A percentile compares a stretch with the other conserved stretches of the same genome.
phyloP scores from a whole-genome alignment of 2,113 vertebrate species.

The Heterochromis multidens region DNA sequence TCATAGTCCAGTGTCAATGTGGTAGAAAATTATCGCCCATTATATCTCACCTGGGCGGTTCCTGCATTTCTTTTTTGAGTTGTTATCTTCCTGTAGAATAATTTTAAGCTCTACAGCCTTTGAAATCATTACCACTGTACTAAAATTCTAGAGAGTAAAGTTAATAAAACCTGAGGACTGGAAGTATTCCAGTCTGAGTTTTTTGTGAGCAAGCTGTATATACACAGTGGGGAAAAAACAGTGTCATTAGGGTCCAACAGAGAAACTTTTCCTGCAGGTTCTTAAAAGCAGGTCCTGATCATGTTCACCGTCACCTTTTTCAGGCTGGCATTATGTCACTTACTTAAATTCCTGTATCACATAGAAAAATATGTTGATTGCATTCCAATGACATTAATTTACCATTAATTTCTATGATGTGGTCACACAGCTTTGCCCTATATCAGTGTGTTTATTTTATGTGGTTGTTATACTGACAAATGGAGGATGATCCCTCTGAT shows the following conservation, averaged over 20 bases:
- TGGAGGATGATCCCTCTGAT: background rate
- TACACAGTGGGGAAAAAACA: too few relatives aligned
- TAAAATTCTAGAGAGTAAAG: background rate
- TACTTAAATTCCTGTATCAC: background rate
- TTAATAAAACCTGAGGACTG: background rate
- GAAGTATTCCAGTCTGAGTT: background rate
- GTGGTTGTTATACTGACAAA: background rate
- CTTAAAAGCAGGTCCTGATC: background rate
- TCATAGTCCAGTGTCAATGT: too few relatives aligned
- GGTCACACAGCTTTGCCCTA: background rate
- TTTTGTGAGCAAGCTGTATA: too few relatives aligned
- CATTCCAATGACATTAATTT: too few relatives aligned
- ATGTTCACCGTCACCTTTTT: background rate
- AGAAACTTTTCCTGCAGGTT: too few relatives aligned
- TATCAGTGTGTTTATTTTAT: background rate
- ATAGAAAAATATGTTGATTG: background rate
- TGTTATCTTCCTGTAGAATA: background rate
- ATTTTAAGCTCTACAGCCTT: background rate
- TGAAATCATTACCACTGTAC: too few relatives aligned
- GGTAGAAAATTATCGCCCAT: background rate
- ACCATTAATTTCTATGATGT: fast-evolving
- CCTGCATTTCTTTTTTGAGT: background rate
- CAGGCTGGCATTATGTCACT: background rate
- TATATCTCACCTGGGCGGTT: fast-evolving
- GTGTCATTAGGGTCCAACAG: too few relatives aligned